Base-by-base conservation (phyloP, 2,797 vertebrate species). In the Pelodytes ibericus region DNA sequence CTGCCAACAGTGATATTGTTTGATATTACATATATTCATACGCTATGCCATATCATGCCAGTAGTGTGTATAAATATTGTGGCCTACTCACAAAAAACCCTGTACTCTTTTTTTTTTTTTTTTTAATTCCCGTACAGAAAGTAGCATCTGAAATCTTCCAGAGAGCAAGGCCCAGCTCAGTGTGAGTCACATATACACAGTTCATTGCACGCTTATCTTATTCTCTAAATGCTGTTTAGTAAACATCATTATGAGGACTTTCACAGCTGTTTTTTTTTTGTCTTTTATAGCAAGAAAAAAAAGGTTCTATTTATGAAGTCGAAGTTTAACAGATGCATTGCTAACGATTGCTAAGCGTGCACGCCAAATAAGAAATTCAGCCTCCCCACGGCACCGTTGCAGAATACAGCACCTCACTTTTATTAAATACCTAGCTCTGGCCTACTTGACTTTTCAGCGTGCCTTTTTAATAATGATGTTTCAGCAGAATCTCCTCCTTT, bases 381-480 rank as follows among this genome's bases (percentile, higher is more conserved):
- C 88, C 89, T 90, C 90, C 89, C 87, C 68, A 82, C 30, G 81
- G 87, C 87, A 78, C 88, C 88, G 90, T 92, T 88, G 82, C 74
- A 22, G 78, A 86, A 84, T 87, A 86, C 86, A 84, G 90, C 88
- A 92, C 88, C 87, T 87, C 87, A 86, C 88, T 92, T 88, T 87
- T 85, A 86, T 90, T 92, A 92, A 91, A 91, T 90, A 88, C 87
- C 86, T 92, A 91, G 91, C 91, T 91, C 86, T 88, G 90, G 91
- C 84, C 83, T 91, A 92, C 92, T 89, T 92, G 89, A 93, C 91
- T 92, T 93, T 93, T 91, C 89, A 88, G 67, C 86, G 87, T 88
- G 88, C 88, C 89, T 91, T 90, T 77, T 92, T 93, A 92, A 92
- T 92, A 91, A 93, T 90, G 91, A 87, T 90, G 91, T 91, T 93